Percentiles rank a stretch among this genome's conserved stretches.
Evolutionary conservation across 2,797 vertebrate species (phyloP).

Genomic region (Orestias chungarensis): DNA sequence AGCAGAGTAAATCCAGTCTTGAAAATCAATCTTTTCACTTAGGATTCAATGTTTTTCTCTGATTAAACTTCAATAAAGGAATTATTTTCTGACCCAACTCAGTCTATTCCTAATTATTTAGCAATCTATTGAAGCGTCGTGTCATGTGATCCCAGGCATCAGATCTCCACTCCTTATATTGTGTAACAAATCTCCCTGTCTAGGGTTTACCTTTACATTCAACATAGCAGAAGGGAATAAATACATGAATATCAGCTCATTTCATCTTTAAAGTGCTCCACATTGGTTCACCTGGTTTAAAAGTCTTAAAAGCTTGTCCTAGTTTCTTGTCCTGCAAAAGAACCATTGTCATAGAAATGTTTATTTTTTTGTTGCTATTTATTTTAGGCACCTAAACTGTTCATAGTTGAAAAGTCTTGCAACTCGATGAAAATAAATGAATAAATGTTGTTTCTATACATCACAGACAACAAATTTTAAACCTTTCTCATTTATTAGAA

Average conservation of each 20-base stretch:
- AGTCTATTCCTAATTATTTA: background rate
- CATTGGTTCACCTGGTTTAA: background rate
- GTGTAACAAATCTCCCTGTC: background rate
- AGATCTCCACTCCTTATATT: background rate
- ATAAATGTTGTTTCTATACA: no score
- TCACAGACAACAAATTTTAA: no score
- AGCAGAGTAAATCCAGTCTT: background rate
- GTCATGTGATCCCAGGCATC: background rate
- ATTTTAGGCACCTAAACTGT: no score
- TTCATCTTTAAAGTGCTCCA: no score
- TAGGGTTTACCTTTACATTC: background rate
- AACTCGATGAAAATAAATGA: no score
- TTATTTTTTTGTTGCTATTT: no score
- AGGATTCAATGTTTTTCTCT: background rate
- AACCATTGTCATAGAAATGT: no score
- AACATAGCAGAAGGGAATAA: no score
- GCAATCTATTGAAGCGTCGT: background rate
- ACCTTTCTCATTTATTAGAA: no score
- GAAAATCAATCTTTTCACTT: background rate
- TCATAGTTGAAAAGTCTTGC: no score
- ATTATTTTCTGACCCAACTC: background rate
- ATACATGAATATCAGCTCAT: background rate
- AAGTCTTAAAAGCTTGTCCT: background rate
- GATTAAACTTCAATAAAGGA: background rate
- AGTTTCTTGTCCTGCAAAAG: background rate